Evolutionary conservation across 2,888 invertebrate genomes (phyloP).

Genomic region (Ichneumon xanthorius): DNA sequence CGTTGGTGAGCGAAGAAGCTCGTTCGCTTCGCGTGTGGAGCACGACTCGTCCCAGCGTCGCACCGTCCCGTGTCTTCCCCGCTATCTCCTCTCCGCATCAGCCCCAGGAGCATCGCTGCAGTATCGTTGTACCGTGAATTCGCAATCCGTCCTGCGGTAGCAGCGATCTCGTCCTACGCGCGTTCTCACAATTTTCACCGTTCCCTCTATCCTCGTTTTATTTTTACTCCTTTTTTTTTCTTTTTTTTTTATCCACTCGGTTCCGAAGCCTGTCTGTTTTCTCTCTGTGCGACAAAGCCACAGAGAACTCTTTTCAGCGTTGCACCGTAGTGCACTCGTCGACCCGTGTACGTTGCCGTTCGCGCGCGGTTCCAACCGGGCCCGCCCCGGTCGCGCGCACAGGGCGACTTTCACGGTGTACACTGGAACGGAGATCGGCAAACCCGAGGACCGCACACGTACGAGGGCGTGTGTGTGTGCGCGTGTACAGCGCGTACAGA

Average conservation of each 20-base stretch:
- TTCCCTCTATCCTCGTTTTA: conserved; percentile 37
- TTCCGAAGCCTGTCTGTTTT: conserved; percentile 36
- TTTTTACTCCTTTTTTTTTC: conserved; percentile 43
- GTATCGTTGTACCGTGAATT: conserved; percentile 44
- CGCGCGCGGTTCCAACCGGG: conserved; percentile 13
- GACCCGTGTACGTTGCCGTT: conserved; percentile 43
- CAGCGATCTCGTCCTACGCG: conserved; percentile 31
- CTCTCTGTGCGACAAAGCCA: conserved; percentile 24
- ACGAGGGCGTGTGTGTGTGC: not conserved
- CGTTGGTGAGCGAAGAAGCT: conserved; percentile 31
- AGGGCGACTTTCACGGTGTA: conserved; percentile 30
- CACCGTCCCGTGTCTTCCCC: not conserved
- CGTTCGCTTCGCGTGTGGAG: conserved; percentile 42
- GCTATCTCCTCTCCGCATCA: not conserved
- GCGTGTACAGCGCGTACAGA: not conserved
- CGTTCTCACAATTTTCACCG: conserved; percentile 45
- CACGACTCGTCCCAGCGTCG: not conserved
- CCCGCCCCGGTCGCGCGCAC: conserved; percentile 19
- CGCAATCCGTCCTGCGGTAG: conserved; percentile 29
- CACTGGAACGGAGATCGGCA: conserved; percentile 31
- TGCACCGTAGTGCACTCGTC: conserved; percentile 44
- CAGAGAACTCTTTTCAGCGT: conserved; percentile 49
- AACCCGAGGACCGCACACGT: conserved; percentile 1
- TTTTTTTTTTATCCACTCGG: conserved; percentile 20
- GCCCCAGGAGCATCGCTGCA: not conserved